Evolutionary conservation across 2,888 invertebrate genomes (phyloP), one percentile per base, ranked within the genome.

Genomic region (Holacanthella duospinosa): DNA sequence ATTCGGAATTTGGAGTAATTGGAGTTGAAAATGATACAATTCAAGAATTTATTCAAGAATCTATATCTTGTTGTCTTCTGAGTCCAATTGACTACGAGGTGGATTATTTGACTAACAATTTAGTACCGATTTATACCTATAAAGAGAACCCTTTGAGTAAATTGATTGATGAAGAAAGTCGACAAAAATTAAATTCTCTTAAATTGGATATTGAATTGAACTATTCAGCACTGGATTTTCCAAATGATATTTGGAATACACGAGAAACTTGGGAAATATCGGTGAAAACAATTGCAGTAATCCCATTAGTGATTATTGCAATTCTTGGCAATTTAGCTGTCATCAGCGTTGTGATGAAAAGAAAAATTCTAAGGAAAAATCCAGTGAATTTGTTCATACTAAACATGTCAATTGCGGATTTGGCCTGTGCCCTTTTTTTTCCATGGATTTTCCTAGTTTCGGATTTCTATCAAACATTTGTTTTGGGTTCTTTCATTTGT

Each of bases 401-500:
- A 48, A 89, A 88, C 73, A 83, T 89, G 83, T 87, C 88, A 0
- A 74, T 84, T 0, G 85, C 86, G 0, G 89, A 89, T 75, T 77
- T 87, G 24, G 74, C 84, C 1, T 84, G 85, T 0, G 75, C 87
- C 2, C 66, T 86, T 0, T 78, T 88, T 12, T 86, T 88, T 61
- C 87, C 90, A 0, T 85, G 86, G 83, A 84, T 90, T 73, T 85
- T 88, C 77, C 78, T 91, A 67, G 81, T 85, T 19, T 80, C 84
- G 54, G 86, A 89, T 75, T 84, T 89, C 73, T 88, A 84, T 74
- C 89, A 90, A 78, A 87, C 87, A 73, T 92, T 85, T 76, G 81
- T 86, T 68, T 77, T 91, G 64, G 87, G 86, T 24, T 78, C 80
- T 16, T 81, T 87, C 62, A 88, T 89, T 9, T 92, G 91, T 75